Percentiles rank a stretch among this genome's conserved stretches.
phyloP scores from a whole-genome alignment of 2,113 vertebrate genomes.

The Daphoenositta chrysoptera region DNA sequence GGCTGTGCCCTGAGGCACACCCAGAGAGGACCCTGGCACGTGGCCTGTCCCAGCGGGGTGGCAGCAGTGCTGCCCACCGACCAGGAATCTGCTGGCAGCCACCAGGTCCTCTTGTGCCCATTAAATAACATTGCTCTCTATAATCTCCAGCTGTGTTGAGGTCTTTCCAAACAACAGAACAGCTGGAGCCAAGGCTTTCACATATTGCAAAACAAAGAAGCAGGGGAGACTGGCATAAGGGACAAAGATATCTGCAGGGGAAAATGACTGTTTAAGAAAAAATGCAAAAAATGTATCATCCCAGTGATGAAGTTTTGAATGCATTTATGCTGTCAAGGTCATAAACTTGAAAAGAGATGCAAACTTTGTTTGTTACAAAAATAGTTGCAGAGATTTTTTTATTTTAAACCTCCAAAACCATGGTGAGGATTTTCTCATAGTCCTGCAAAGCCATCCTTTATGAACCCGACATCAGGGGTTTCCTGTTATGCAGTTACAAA shows the following conservation, averaged over 20 bases:
- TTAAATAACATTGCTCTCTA: not conserved
- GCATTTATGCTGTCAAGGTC: not conserved
- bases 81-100: not conserved
- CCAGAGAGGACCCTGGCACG: fast-evolving
- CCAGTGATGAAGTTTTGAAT: not conserved
- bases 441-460: not conserved
- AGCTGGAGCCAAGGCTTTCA: not conserved
- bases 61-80: not conserved
- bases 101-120: not conserved
- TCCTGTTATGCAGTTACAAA: conserved; percentile 5
- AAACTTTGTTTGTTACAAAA: not conserved
- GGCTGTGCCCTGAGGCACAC: not conserved
- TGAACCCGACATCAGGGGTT: not conserved
- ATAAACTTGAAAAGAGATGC: not conserved
- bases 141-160: not conserved
- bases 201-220: not conserved
- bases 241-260: not conserved
- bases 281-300: not conserved
- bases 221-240: not conserved
- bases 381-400: not conserved
- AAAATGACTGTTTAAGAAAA: not conserved
- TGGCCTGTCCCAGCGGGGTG: not conserved
- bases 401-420: not conserved
- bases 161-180: not conserved
- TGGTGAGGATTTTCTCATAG: not conserved